phyloP scores from a whole-genome alignment of 1,140 invertebrate species.

The Apis dorsata region DNA sequence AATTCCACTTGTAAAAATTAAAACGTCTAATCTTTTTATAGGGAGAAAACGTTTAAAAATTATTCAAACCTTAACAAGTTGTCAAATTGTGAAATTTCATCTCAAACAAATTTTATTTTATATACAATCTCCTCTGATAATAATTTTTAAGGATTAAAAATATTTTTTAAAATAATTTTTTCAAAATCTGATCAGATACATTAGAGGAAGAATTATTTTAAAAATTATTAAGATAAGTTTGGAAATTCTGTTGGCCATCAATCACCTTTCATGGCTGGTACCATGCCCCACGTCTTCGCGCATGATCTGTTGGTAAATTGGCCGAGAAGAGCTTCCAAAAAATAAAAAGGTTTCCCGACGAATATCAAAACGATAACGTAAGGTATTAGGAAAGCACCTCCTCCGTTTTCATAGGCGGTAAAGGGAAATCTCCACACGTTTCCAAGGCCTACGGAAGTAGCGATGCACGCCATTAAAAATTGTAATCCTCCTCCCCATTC shows the following conservation, averaged over 20 bases:
- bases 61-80: too few relatives aligned
- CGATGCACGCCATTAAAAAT: conserved; percentile 93
- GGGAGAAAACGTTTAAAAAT: too few relatives aligned
- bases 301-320: conserved; percentile 89
- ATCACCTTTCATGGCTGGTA: conserved; percentile 83
- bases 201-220: too few relatives aligned
- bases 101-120: too few relatives aligned
- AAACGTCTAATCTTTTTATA: not conserved
- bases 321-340: conserved; percentile 90
- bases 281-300: conserved; percentile 81
- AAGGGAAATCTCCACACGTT: conserved; percentile 95
- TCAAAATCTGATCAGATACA: too few relatives aligned
- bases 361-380: conserved; percentile 91
- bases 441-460: conserved; percentile 92
- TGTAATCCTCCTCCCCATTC: conserved; percentile 93
- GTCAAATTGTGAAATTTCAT: too few relatives aligned
- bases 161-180: too few relatives aligned
- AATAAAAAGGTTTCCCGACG: conserved; percentile 94
- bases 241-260: too few relatives aligned
- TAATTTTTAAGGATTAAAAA: too few relatives aligned
- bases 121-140: too few relatives aligned
- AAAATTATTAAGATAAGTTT: too few relatives aligned
- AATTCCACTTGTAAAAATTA: not conserved
- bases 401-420: conserved; percentile 91
- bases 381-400: conserved; percentile 91